Evolutionary conservation across 2,888 invertebrate genomes (phyloP), one percentile per base, ranked within the genome.

Genomic region (Callyntrura guangdongensis): DNA sequence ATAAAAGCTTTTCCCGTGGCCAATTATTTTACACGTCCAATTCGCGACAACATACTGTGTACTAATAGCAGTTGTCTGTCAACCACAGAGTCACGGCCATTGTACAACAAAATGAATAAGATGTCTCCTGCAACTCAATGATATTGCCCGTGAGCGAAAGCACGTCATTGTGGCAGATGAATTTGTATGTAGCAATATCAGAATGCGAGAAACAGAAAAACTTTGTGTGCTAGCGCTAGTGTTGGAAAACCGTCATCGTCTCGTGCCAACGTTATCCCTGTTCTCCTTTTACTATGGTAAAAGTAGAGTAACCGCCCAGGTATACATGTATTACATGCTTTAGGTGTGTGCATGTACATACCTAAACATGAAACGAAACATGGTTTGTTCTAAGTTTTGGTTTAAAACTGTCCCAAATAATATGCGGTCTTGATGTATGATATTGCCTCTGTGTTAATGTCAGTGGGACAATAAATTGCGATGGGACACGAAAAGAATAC

Each of bases 391-490:
- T 14, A 56, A 56, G 27, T 67, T n/a, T 27, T 67, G 64, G 64
- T 47, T 27, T 49, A 49, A 83, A 64, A 49, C 47, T 64, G 67
- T 11, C 25, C 67, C n/a, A 47, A 36, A 20, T 81, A 59, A 14
- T 45, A 81, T 81, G 61, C 81, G 36, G 81, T 8, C 82, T 53
- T 88, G 72, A 82, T 88, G 59, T 59, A 88, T 88, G 67, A 81
- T 88, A 72, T 82, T 88, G 83, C 59, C 88, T 56, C 74, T 47
- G 82, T 88, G 82, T 36, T 88, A 87, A 87, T 88, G 88, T 83
- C 83, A 83, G 74, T 88, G 83, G 72, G 82, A 88, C 83, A 88
- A 88, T 88, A 88, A 88, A 88, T 88, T 88, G 88, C 82, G 56
- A 83, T 88, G 72, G 82, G 82, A 88, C 88, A 83, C 47, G 88